Conservation (phyloP, 2,888 invertebrate genomes). For the Rotaria macrura region DNA sequence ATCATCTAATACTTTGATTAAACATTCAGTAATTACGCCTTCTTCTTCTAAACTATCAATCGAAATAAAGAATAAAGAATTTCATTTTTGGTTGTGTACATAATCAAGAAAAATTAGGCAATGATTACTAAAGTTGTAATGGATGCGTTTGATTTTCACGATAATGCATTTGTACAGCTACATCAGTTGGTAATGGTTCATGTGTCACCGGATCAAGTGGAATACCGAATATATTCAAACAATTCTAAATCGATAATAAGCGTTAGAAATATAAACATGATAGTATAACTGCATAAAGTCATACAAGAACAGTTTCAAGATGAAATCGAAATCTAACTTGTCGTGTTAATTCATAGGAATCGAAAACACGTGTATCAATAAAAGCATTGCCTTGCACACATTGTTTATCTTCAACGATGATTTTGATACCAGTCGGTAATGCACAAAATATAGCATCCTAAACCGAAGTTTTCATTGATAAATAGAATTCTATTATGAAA, state of each 20-base stretch:
- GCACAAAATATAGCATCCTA: conserved; percentile 16
- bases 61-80: too few species aligned
- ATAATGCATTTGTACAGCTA: conserved; percentile 14
- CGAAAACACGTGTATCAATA: conserved; percentile 10
- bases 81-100: too few species aligned
- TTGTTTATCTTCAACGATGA: not conserved
- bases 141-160: not conserved
- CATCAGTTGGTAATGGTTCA: not conserved
- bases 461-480: not conserved
- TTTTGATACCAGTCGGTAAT: not conserved
- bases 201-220: not conserved
- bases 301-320: not conserved
- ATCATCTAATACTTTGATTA: not conserved
- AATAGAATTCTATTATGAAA: too few species aligned
- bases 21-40: conserved; percentile 9
- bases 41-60: conserved; percentile 13
- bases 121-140: conserved; percentile 16
- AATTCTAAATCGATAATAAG: not conserved
- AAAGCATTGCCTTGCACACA: conserved; percentile 7
- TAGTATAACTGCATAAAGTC: not conserved
- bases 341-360: not conserved
- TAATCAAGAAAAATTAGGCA: not conserved
- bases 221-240: conserved; percentile 4
- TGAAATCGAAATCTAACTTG: conserved; percentile 8
- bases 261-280: too few species aligned